Conservation (phyloP, 2,113 vertebrate genomes). For the Struthidea cinerea region DNA sequence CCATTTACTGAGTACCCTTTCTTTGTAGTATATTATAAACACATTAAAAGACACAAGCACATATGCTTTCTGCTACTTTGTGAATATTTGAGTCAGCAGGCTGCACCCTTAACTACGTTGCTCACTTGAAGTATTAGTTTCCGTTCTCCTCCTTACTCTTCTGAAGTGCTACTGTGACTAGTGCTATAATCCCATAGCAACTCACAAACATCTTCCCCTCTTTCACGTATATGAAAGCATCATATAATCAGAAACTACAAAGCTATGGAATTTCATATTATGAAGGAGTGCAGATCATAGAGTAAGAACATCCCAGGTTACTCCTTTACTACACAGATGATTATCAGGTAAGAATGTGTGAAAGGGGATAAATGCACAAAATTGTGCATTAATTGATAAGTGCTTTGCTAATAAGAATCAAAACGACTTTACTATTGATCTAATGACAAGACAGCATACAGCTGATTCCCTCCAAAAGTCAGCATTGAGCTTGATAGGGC, state of each 20-base stretch:
- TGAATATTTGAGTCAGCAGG: not conserved
- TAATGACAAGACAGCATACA: not conserved
- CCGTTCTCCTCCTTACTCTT: not conserved
- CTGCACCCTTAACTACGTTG: not conserved
- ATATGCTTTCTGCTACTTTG: not conserved
- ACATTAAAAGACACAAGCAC: not conserved
- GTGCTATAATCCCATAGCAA: not conserved
- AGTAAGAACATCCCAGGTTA: not conserved
- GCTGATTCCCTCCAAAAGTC: not conserved
- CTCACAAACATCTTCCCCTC: not conserved
- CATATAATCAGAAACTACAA: not conserved
- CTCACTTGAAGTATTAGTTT: not conserved
- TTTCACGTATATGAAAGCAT: not conserved
- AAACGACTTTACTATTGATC: not conserved
- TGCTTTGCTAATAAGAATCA: not conserved
- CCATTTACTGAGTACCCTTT: not conserved
- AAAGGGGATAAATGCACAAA: not conserved
- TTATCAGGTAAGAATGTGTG: not conserved
- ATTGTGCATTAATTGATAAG: not conserved
- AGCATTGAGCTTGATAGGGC: not conserved
- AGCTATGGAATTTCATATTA: not conserved
- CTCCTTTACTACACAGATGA: not conserved
- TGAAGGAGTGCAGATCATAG: not conserved
- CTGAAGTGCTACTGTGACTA: not conserved
- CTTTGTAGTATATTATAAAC: not conserved